These are phyloP conservation scores for Agriopis aurantiaria DNA, from an alignment of 2,888 invertebrate genomes.

Conservation along the genomic window DNA sequence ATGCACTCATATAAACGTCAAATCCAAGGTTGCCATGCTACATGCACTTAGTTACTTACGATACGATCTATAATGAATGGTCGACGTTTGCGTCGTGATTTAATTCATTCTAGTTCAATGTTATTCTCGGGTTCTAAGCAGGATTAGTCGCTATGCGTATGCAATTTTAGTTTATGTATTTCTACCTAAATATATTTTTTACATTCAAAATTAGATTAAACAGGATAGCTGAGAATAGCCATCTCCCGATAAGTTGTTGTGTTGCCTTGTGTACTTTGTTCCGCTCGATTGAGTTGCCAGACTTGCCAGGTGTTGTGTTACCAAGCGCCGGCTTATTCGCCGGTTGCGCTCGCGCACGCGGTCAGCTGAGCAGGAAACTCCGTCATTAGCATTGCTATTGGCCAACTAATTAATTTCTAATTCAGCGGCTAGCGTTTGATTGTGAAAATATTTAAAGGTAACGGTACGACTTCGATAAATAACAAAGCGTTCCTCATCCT, in stretches of 20 bases:
- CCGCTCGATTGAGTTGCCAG: constrained; percentile 57
- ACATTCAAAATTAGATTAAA: too few species aligned
- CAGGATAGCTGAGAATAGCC: too few species aligned
- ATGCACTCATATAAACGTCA: not conserved
- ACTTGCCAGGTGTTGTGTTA: constrained; percentile 54
- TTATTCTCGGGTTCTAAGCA: constrained; percentile 1
- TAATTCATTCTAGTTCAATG: constrained; percentile 14
- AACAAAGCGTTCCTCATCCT: not conserved
- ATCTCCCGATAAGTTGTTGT: too few species aligned
- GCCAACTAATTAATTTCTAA: constrained; percentile 57
- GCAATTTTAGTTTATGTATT: too few species aligned
- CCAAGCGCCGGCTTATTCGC: constrained; percentile 53
- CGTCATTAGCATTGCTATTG: constrained; percentile 51
- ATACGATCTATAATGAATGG: constrained; percentile 37
- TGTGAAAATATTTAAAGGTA: constrained; percentile 40
- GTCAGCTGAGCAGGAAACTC: constrained; percentile 62
- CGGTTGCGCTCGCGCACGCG: constrained; percentile 62
- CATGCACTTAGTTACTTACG: constrained; percentile 10
- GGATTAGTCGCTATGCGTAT: too few species aligned
- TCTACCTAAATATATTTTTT: too few species aligned
- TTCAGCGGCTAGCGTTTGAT: constrained; percentile 49
- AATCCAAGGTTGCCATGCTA: not conserved
- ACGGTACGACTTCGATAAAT: constrained; percentile 1
- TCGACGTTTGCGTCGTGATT: constrained; percentile 22
- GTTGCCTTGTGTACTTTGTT: constrained; percentile 37